Evolutionary conservation across 2,888 invertebrate genomes (phyloP), one percentile per base, ranked within the genome.

Genomic region (Philaethria dido): DNA sequence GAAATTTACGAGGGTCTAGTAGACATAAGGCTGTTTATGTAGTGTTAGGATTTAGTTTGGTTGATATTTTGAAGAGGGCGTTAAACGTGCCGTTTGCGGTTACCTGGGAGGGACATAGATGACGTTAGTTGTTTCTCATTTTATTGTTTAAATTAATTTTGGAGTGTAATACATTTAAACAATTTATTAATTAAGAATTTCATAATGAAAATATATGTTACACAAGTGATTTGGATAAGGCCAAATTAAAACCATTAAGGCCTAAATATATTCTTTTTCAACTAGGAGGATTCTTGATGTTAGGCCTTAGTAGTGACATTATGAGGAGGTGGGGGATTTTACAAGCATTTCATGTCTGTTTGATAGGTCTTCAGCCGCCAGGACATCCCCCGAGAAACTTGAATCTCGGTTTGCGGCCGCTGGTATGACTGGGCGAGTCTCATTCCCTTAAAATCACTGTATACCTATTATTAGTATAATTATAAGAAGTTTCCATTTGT

Each of bases 31-130:
- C 25, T 29, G 18, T 45, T 42, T 60, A 45, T 45, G 18, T 44
- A 13, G 29, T 52, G 29, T 52, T 29, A 29, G 45, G 14, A 60
- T 45, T 60, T 60, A 60, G 60, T 60, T 45, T 14, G 14, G 29
- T 25, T 16, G 8, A 29, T 60, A 29, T 60, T 33, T 29, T 45
- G 60, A 44, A 60, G 60, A 60, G 60, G 60, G 60, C 60, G 60
- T 18, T 45, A 44, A 60, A 33, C 3, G 16, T 18, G 8, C 3
- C 16, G 18, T 6, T 18, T 45, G 25, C 29, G 60, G 25, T 60
- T 45, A 33, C 45, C 25, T 45, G 9, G 18, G 0, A 13, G 1
- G 44, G 29, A 8, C 44, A 60, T 13, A 60, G 59, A 60, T 60
- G 59, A 60, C 59, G 57, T 57, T 57, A 57, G n/a, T 57, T n/a